Conservation (phyloP, 2,113 vertebrate genomes). For the Anser cygnoides region DNA sequence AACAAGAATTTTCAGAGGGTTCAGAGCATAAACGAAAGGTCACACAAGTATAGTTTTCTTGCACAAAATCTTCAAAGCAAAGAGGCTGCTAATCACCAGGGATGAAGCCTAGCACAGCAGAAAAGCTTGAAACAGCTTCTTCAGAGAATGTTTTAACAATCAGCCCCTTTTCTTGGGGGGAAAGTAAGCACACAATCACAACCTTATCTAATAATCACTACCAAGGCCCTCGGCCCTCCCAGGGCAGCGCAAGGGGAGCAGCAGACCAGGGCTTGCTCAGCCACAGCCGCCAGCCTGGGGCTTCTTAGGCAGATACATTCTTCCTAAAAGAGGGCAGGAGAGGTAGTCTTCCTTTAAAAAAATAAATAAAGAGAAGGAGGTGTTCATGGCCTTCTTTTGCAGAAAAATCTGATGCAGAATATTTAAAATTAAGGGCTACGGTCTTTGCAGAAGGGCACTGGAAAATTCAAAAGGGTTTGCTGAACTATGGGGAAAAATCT, state of each 20-base stretch:
- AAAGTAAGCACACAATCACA: constrained; percentile 57
- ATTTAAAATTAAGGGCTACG: not conserved
- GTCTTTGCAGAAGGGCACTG: not conserved
- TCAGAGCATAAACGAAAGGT: constrained; percentile 67
- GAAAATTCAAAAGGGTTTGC: not conserved
- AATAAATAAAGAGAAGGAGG: not conserved
- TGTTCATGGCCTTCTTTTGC: not conserved
- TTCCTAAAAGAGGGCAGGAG: not conserved
- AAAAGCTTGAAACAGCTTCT: constrained; percentile 54
- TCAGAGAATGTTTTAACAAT: constrained; percentile 71
- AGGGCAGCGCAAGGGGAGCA: not conserved
- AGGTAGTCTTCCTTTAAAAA: not conserved
- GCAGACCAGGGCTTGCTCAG: too few species aligned
- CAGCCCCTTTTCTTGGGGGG: constrained; percentile 28
- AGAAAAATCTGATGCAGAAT: not conserved
- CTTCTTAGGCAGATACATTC: not conserved
- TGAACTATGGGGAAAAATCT: not conserved
- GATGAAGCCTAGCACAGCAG: constrained; percentile 48
- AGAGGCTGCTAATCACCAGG: constrained; percentile 57
- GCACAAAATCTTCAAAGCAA: constrained; percentile 65
- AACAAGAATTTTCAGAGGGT: constrained; percentile 56
- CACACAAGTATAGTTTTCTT: constrained; percentile 64
- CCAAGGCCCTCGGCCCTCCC: not conserved
- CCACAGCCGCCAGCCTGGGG: not conserved
- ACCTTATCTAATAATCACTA: constrained; percentile 41